Evolutionary conservation across 1,140 invertebrate species (phyloP).

Genomic region (Scylla paramamosain): DNA sequence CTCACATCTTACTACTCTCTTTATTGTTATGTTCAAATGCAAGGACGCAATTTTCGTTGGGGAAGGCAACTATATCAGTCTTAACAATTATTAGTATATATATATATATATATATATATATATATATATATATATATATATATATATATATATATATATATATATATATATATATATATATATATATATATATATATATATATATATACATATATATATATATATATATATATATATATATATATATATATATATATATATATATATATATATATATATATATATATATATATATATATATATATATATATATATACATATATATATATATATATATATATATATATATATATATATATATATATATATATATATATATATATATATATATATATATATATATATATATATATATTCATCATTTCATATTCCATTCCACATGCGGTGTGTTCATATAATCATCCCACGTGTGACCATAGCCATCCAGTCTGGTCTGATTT

Average conservation of each 20-base stretch:
- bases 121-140: constrained; percentile 27
- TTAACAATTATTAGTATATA: background rate
- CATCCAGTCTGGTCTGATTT: too few relatives aligned
- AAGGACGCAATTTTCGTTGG: too few relatives aligned
- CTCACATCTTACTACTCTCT: too few relatives aligned
- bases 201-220: constrained; percentile 48
- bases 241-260: constrained; percentile 28
- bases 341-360: constrained; percentile 56
- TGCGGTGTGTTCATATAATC: too few relatives aligned
- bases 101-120: constrained; percentile 33
- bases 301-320: constrained; percentile 51
- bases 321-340: constrained; percentile 52
- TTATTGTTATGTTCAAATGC: too few relatives aligned
- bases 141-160: constrained; percentile 6
- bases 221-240: constrained; percentile 30
- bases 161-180: constrained; percentile 35
- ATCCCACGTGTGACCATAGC: too few relatives aligned
- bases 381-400: constrained; percentile 38
- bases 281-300: constrained; percentile 56
- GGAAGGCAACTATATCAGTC: too few relatives aligned
- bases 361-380: constrained; percentile 56
- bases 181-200: constrained; percentile 56
- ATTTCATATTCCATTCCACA: too few relatives aligned
- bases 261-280: constrained; percentile 56
- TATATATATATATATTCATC: constrained; percentile 49